These are phyloP conservation scores for Darevskia nairensis DNA, from an alignment of 2,797 vertebrate species.

Conservation along the genomic window DNA sequence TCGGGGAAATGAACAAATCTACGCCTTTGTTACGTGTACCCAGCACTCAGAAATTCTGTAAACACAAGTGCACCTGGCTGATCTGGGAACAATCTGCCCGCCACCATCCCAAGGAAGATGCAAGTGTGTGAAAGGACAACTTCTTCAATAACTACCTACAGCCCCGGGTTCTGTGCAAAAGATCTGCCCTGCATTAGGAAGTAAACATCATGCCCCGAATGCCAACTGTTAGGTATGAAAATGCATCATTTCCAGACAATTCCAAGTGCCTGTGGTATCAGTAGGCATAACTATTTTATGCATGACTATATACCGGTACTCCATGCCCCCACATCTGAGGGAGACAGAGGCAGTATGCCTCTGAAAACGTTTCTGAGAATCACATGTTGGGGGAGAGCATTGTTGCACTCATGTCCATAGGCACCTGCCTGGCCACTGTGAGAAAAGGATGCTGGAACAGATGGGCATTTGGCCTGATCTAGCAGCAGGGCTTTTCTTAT, in stretches of 20 bases:
- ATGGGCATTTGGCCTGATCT: no score
- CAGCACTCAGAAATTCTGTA: background rate
- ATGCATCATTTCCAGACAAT: no score
- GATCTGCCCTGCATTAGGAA: background rate
- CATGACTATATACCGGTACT: no score
- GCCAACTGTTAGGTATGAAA: background rate
- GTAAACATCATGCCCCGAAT: background rate
- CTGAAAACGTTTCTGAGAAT: no score
- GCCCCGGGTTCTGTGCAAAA: background rate
- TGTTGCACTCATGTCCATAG: no score
- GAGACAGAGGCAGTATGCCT: no score
- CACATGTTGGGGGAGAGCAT: no score
- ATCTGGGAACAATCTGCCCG: background rate
- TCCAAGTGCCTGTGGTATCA: background rate
- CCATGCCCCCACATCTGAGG: no score
- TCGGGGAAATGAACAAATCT: background rate
- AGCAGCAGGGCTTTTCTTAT: no score
- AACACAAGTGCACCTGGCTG: background rate
- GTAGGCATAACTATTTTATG: no score
- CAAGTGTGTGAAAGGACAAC: background rate
- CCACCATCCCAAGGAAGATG: background rate
- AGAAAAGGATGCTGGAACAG: no score
- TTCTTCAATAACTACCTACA: background rate
- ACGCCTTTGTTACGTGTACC: accelerated
- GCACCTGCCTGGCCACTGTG: no score